phyloP scores from a whole-genome alignment of 1,140 invertebrate genomes.

The Bombus affinis region DNA sequence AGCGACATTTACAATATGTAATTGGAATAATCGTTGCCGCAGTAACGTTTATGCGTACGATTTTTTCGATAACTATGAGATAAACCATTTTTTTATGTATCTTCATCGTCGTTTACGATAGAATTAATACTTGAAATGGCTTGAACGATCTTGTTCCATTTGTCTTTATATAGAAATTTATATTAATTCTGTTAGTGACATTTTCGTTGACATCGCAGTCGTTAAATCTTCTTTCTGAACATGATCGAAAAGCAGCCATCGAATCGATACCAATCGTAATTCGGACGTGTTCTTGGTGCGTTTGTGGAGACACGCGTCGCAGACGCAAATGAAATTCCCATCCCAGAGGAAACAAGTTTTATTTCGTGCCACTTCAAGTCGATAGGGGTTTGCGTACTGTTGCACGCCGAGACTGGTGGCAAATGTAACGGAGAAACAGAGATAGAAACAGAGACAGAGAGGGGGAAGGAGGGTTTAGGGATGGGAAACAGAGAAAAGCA shows the following conservation, averaged over 20 bases:
- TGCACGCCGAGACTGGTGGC: background rate
- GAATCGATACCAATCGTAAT: slow-evolving; percentile 41
- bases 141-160: no score
- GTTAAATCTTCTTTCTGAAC: no score
- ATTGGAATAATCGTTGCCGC: no score
- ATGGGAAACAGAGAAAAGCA: background rate
- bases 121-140: no score
- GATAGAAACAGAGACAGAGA: background rate
- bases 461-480: background rate
- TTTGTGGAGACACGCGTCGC: slow-evolving; percentile 60
- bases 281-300: slow-evolving; percentile 56
- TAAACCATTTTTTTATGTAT: background rate
- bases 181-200: no score
- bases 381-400: slow-evolving; percentile 46
- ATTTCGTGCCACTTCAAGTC: slow-evolving; percentile 61
- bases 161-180: no score
- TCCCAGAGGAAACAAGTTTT: slow-evolving; percentile 66
- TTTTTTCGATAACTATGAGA: background rate
- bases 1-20: background rate
- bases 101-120: no score
- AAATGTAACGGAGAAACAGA: background rate
- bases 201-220: no score
- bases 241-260: background rate
- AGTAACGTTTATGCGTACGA: background rate
- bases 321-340: slow-evolving; percentile 68